Conservation (phyloP, 2,888 invertebrate species). For the Pedicia rivosa region DNA sequence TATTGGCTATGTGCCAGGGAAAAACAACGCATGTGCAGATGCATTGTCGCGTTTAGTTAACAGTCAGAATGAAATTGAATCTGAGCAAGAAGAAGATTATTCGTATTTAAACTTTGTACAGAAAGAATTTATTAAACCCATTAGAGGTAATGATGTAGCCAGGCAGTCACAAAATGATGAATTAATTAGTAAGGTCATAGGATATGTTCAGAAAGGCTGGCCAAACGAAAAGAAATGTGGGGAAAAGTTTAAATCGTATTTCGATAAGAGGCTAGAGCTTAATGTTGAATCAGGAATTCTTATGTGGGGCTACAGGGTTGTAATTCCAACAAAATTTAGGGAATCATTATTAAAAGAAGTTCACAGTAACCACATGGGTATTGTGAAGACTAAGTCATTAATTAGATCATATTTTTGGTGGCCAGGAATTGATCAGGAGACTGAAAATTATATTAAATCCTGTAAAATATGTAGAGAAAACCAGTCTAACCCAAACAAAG, state of each 20-base stretch:
- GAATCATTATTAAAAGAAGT: conserved; percentile 6
- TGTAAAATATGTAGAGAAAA: conserved; percentile 2
- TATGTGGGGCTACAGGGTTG: conserved; percentile 4
- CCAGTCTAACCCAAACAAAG: conserved; percentile 5
- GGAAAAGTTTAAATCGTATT: not conserved
- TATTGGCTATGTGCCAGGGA: not conserved
- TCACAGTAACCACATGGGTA: conserved; percentile 4
- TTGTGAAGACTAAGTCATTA: not conserved
- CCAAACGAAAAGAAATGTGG: not conserved
- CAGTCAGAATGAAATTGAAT: too few species aligned
- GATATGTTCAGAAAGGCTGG: not conserved
- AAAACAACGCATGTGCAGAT: too few species aligned
- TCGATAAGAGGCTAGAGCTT: conserved; percentile 6
- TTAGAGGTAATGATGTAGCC: too few species aligned
- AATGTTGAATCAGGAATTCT: conserved; percentile 11
- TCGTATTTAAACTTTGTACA: too few species aligned
- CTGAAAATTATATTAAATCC: conserved; percentile 10
- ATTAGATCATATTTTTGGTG: conserved; percentile 12
- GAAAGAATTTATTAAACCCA: too few species aligned
- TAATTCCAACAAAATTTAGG: conserved; percentile 7
- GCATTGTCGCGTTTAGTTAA: too few species aligned
- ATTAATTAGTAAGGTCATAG: too few species aligned
- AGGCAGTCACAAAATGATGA: too few species aligned
- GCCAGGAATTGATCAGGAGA: conserved; percentile 11
- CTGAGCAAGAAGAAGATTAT: not conserved